phyloP scores from a whole-genome alignment of 2,113 vertebrate species.

The Ceyx cyanopectus region DNA sequence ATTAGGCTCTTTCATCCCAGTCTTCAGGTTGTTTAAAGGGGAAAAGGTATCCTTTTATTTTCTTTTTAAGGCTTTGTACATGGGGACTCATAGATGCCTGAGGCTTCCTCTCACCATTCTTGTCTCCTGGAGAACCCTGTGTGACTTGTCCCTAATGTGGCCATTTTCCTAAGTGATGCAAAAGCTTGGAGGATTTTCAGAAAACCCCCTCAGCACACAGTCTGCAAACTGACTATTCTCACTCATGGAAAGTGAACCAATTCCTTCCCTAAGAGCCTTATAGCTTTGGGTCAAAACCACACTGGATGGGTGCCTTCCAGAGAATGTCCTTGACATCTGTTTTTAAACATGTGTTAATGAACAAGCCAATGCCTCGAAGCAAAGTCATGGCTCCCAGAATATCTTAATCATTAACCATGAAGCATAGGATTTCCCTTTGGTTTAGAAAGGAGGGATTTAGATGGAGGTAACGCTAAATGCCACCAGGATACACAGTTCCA shows the following conservation, averaged over 20 bases:
- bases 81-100: rapidly evolving
- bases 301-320: background rate
- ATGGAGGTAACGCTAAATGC: background rate
- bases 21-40: background rate
- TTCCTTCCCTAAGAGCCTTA: background rate
- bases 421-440: background rate
- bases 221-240: background rate
- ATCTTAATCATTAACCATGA: slow-evolving; percentile 53
- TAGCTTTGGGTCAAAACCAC: background rate
- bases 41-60: background rate
- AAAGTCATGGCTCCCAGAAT: background rate
- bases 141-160: background rate
- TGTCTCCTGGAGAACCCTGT: background rate
- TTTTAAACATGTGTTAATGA: background rate
- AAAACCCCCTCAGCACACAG: background rate
- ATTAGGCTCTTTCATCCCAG: background rate
- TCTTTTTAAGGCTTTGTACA: background rate
- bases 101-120: background rate
- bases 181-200: background rate
- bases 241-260: background rate
- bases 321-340: background rate
- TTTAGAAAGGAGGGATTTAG: background rate
- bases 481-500: background rate
- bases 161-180: background rate
- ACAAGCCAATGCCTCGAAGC: slow-evolving; percentile 27